Base-by-base conservation (phyloP, 2,113 vertebrate species). In the Nycticebus coucang region DNA sequence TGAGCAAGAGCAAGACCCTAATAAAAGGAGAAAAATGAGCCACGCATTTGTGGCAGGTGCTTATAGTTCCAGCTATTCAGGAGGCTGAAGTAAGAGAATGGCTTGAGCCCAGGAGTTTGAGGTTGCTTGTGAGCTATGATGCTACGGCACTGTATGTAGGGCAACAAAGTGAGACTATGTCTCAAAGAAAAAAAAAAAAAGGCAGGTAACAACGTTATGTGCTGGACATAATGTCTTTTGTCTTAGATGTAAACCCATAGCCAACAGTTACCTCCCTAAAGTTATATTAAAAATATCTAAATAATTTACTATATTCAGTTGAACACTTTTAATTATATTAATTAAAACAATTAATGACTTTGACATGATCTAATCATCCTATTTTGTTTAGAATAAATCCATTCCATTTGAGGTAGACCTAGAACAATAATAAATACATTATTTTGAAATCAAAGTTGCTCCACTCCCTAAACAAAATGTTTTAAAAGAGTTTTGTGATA, bases 371-470 rank as follows among this genome's bases (percentile, higher is more conserved):
- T 80, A 77, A 60, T 60, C 28, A 86, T 87, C 80, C 92, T 84
- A 69, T 55, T 75, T 86, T 86, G 68, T 85, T 96, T 88, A 91
- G 62, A 55, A 82, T 18, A 89, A 91, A 68, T 75, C 24, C 41
- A 92, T 88, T 80, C 26, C 26, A 82, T 82, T 41, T 81, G 30
- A 89, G n/a, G 33, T 59, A 86, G n/a, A 91, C 33, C 50, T 86
- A 62, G 21, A 80, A 94, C 24, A 45, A 91, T 5, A 87, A 90
- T 71, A 95, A 41, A 87, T 33, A 22, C 0, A 77, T 66, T 93
- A 59, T 75, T 94, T 95, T 45, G 30, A 97, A 94, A 85, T 95
- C 94, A 80, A 97, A 60, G 7, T 83, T 82, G 60, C 3, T 78
- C 21, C 93, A 19, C 84, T 89, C 4, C 17, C n/a, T 79, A 82